A percentile compares a stretch with the other conserved stretches of the same genome.
Evolutionary conservation across 2,888 invertebrate species (phyloP).

Genomic region (Agrilus cyanescens): DNA sequence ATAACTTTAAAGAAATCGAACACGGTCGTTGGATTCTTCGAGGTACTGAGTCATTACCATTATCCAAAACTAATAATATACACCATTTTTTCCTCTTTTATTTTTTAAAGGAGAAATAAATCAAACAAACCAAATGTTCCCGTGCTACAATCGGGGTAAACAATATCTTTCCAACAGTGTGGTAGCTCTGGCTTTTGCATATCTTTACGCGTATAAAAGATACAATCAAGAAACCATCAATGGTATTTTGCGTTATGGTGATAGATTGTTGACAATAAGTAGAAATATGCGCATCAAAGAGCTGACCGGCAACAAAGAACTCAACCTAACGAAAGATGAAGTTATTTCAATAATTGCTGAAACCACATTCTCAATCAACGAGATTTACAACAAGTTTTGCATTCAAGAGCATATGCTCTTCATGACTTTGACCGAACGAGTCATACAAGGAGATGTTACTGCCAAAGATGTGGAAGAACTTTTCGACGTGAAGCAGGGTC

Average conservation of each 20-base stretch:
- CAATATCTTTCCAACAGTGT: conserved; percentile 46
- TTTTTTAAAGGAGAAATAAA: conserved; percentile 22
- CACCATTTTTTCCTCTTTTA: not conserved
- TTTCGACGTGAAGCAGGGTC: conserved; percentile 27
- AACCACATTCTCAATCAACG: conserved; percentile 22
- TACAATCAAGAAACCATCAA: conserved; percentile 48
- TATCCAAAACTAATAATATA: not conserved
- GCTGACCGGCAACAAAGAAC: conserved; percentile 16
- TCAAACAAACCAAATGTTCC: conserved; percentile 25
- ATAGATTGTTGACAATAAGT: conserved; percentile 44
- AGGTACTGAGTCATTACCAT: conserved; percentile 16
- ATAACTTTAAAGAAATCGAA: conserved; percentile 30
- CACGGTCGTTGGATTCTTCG: conserved; percentile 32
- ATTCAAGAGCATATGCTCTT: conserved; percentile 29
- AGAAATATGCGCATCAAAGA: conserved; percentile 21
- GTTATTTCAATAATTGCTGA: conserved; percentile 22
- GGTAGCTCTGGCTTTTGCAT: conserved; percentile 46
- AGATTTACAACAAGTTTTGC: conserved; percentile 28
- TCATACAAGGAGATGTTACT: conserved; percentile 29
- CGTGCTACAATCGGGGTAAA: conserved; percentile 26
- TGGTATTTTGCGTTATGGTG: conserved; percentile 50
- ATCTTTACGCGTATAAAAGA: conserved; percentile 42
- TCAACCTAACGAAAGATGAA: conserved; percentile 22
- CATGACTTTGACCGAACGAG: conserved; percentile 26
- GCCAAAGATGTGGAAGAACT: conserved; percentile 24